Evolutionary conservation across 1,140 invertebrate genomes (phyloP), one percentile per base, ranked within the genome.

Genomic region (Cecropterus lyciades): DNA sequence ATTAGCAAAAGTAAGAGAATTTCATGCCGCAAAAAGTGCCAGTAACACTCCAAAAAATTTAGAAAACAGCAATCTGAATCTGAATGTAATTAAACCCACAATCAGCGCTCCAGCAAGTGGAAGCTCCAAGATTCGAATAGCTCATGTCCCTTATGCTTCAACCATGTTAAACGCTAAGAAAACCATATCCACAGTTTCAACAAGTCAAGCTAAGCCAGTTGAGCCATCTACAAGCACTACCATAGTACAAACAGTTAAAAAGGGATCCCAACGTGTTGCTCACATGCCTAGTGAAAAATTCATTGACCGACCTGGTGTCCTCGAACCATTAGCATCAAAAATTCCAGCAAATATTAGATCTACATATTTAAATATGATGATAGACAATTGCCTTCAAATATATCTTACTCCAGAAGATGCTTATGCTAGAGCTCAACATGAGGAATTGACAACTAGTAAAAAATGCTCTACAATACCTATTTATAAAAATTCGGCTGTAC

Each of bases 331-430:
- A 11, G 95, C 94, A 49, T 96, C 96, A 11, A 98, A 98, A 89
- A 96, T 98, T 56, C 95, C 97, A 4, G 94, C 95, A 33, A 97
- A 96, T 73, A 94, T 98, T 53, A 94, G 97, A 60, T 97, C 97
- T 73, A 94, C 95, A 77, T 98, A 97, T 89, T 94, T 98, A 48
- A 96, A 98, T 80, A 92, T 96, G 80, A 96, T 98, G 93, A 96
- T 97, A 49, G 96, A 98, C 83, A 95, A 98, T 82, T 97, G 96
- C 86, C 89, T 96, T 7, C 96, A 97, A 86, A 95, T 98, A 67
- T 96, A 96, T 79, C 88, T 94, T 0, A 92, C 89, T 53, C 88
- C 95, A 67, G 92, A 95, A 40, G 95, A 97, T 82, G 96, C 97
- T 10, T 96, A 94, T 93, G 93, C 93, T 43, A 93, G 95, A 80